Evolutionary conservation across 2,113 vertebrate genomes (phyloP), one percentile per base, ranked within the genome.

Genomic region (Thinocorus orbignyianus): DNA sequence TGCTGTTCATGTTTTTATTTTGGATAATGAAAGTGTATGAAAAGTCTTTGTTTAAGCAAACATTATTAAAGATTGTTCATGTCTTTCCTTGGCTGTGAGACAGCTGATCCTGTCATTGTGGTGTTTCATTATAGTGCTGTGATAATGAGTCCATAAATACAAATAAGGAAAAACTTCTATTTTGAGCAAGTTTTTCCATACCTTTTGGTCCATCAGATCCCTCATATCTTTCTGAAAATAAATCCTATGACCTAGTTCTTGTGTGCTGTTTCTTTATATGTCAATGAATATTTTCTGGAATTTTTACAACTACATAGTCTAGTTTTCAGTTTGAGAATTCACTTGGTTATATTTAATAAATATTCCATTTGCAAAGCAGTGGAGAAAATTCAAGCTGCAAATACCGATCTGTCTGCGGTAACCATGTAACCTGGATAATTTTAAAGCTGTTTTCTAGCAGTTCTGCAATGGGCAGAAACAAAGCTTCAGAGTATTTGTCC

Each of bases 111-210:
- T 5, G 19, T 93, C 78, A 35, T 66, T 91, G 81, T 96, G 51
- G 30, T 96, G 71, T 90, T 94, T 88, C 46, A 28, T 94, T 78
- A 6, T 60, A 62, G 55, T 81, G 23, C 30, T 88, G 52, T 89
- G 64, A 30, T 92, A 86, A 65, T 5, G 11, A 70, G 30, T 87
- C 71, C 31, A 33, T 93, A 77, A 46, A 77, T 46, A 28, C 58
- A 85, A 49, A 57, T 37, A 41, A 52, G 55, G 90, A 90, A 94
- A 93, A 93, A 90, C 94, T 96, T 97, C 6, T 0, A 10, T 73
- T 86, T 88, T 70, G 55, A 81, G 79, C 42, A 93, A 95, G 87
- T 90, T 97, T 97, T 96, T 94, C 92, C 33, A 2, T 66, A 46
- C 62, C 46, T 73, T 91, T 70, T 88, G 42, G 62, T 49, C 68